Base-by-base conservation (phyloP, 2,797 vertebrate species). In the Channa striata region DNA sequence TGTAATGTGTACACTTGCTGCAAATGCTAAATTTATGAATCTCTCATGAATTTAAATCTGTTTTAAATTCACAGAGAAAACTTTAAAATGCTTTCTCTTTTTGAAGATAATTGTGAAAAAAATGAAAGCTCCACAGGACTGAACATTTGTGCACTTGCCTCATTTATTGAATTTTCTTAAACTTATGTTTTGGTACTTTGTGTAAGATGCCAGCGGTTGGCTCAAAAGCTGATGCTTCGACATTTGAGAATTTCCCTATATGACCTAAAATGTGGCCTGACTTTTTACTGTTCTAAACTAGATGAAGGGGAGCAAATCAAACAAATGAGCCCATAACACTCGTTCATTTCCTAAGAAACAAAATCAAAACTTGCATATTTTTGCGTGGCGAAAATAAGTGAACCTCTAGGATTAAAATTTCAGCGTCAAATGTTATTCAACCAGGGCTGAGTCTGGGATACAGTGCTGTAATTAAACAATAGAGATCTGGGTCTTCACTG, bases 1-100 rank as follows among this genome's bases (percentile, higher is more conserved):
- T 74, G 68, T 49, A 72, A 74, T 50, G n/a, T 72, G 48, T 10
- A 47, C 36, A 51, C 50, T 53, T 25, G 16, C 60, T 61, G 56
- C 75, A 54, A 46, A 77, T 54, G 6, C 25, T 5, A 48, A 42
- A 63, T 30, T 30, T 39, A 12, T 49, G 19, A 43, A 56, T 82
- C 6, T 62, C 49, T 57, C 14, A 43, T 76, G 30, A 51, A 62
- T 72, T 25, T 56, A 36, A 78, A 66, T 59, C 17, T 52, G 17
- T 59, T 75, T 66, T 39, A 56, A 43, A 12, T 56, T 68, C 43
- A 51, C 9, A 54, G 30, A 43, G 3, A 48, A 48, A 37, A 44
- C 40, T 50, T 16, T 43, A 34, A 56, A 65, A 53, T 34, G 8
- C n/a, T 23, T 50, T 60, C 10, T 64, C 14, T 21, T 51, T 64